Conservation (phyloP, 2,888 invertebrate species). For the Drosophila affinis region DNA sequence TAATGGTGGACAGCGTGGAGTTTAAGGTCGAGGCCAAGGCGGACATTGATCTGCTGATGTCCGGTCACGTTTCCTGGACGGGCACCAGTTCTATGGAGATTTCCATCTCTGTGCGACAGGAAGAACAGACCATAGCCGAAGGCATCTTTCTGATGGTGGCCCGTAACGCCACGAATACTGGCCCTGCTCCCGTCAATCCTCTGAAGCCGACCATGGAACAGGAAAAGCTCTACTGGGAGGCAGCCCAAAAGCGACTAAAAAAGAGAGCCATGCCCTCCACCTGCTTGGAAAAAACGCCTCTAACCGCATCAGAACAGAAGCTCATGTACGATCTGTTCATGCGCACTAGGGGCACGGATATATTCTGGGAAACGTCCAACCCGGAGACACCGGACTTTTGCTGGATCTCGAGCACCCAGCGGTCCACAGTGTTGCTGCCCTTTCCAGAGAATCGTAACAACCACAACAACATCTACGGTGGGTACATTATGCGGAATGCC, state of each 20-base stretch:
- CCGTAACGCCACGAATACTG: conserved; percentile 86
- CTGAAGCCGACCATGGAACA: conserved; percentile 85
- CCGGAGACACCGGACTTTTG: conserved; percentile 85
- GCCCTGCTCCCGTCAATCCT: conserved; percentile 86
- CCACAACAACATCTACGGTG: conserved; percentile 90
- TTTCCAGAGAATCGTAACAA: conserved; percentile 89
- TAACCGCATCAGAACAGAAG: conserved; percentile 87
- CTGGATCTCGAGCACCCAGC: conserved; percentile 86
- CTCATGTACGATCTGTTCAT: conserved; percentile 88
- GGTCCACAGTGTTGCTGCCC: conserved; percentile 86
- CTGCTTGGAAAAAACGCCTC: conserved; percentile 84
- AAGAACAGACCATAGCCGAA: conserved; percentile 84
- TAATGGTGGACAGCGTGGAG: conserved; percentile 67
- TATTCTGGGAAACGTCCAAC: conserved; percentile 57
- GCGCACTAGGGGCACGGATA: conserved; percentile 85
- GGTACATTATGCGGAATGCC: conserved; percentile 91
- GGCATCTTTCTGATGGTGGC: conserved; percentile 90
- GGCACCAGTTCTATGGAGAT: conserved; percentile 89
- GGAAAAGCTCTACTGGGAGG: conserved; percentile 86
- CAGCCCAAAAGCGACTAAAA: conserved; percentile 84
- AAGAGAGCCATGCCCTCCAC: conserved; percentile 85
- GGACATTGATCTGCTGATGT: conserved; percentile 87
- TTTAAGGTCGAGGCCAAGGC: conserved; percentile 86
- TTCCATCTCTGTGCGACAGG: conserved; percentile 88
- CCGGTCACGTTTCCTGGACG: conserved; percentile 90